phyloP scores from a whole-genome alignment of 2,113 vertebrate species.

The Mus spicilegus region DNA sequence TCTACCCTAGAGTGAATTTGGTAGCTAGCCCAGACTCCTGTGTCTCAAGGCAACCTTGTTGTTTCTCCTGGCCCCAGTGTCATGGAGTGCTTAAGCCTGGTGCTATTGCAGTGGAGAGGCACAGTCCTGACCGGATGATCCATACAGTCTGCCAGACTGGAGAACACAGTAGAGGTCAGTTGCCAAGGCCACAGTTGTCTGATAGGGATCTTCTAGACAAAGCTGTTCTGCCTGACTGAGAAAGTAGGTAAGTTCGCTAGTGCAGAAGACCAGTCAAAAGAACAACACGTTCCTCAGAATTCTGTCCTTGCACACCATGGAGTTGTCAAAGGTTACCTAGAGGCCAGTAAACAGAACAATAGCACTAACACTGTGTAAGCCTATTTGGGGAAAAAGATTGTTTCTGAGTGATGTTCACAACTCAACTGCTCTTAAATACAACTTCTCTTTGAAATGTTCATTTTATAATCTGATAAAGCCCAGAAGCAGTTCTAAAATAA shows the following conservation, averaged over 20 bases:
- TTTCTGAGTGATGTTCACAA: not conserved
- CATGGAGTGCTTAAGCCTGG: too few species aligned
- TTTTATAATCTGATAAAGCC: not conserved
- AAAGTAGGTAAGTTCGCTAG: not conserved
- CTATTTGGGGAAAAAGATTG: not conserved
- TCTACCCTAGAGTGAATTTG: not conserved
- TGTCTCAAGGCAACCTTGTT: not conserved
- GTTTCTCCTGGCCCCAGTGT: too few species aligned
- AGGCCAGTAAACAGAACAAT: not conserved
- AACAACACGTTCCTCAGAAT: not conserved
- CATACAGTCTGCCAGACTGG: not conserved
- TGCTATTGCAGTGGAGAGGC: too few species aligned
- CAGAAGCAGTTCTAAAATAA: not conserved
- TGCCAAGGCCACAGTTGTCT: not conserved
- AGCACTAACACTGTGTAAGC: not conserved
- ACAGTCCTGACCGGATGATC: not conserved
- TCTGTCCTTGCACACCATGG: not conserved
- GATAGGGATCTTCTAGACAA: not conserved
- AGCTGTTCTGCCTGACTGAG: not conserved
- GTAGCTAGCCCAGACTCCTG: not conserved
- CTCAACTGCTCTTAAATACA: not conserved
- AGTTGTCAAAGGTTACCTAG: too few species aligned
- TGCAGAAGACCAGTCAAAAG: not conserved
- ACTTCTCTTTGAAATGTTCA: not conserved
- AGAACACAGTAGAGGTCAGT: not conserved